Percentiles rank a stretch among this genome's conserved stretches.
These are phyloP conservation scores for Prunella fulvescens DNA, from an alignment of 2,113 vertebrate species.

Conservation along the genomic window DNA sequence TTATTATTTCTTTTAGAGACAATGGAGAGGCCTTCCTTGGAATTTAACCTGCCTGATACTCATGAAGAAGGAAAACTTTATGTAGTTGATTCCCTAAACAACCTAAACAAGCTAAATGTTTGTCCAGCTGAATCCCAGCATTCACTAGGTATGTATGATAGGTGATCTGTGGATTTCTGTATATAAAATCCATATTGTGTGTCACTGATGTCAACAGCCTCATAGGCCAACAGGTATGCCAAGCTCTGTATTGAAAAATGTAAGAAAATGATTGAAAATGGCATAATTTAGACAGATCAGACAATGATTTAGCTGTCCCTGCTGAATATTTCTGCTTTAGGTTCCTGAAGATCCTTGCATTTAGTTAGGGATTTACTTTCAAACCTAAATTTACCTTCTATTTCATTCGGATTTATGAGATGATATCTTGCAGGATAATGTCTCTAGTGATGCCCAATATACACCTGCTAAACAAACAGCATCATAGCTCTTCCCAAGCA, in stretches of 20 bases:
- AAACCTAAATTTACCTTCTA: not conserved
- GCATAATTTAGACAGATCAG: not conserved
- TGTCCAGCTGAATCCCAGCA: constrained; percentile 46
- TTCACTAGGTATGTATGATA: constrained; percentile 32
- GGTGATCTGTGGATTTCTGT: not conserved
- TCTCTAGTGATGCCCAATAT: not conserved
- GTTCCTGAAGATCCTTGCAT: not conserved
- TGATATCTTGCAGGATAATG: not conserved
- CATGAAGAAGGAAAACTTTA: constrained; percentile 75
- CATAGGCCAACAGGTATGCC: not conserved
- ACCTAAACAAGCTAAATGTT: constrained; percentile 74
- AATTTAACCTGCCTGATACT: not conserved
- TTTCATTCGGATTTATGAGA: not conserved
- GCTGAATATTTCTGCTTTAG: not conserved
- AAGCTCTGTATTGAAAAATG: not conserved
- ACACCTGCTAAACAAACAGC: not conserved
- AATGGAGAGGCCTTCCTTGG: constrained; percentile 68
- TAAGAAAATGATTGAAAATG: not conserved
- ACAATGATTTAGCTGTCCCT: not conserved
- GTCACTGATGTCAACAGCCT: not conserved
- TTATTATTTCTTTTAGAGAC: constrained; percentile 52
- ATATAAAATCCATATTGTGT: too few species aligned
- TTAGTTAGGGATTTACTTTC: not conserved
- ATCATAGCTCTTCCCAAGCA: not conserved
- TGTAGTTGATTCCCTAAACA: constrained; percentile 78